A percentile compares a stretch with the other conserved stretches of the same genome.
phyloP scores from a whole-genome alignment of 2,888 invertebrate species.

The Dendrolimus pini region DNA sequence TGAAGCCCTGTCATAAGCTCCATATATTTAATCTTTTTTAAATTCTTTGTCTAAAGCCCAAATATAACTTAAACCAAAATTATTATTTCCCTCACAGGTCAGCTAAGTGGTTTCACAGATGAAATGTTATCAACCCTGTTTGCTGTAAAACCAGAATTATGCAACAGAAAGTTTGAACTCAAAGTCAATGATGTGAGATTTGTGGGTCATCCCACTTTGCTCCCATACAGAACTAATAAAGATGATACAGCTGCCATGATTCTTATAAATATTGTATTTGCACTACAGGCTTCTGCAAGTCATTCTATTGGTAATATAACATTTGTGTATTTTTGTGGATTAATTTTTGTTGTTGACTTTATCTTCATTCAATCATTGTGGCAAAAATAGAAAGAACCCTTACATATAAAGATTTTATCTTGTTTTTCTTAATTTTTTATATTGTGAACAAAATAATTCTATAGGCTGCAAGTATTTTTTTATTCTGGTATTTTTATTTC shows the following conservation, averaged over 20 bases:
- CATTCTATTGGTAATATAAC: constrained; percentile 84
- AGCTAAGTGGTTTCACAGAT: constrained; percentile 86
- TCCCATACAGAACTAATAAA: constrained; percentile 81
- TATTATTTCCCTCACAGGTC: constrained; percentile 40
- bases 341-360: background rate
- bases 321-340: background rate
- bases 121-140: constrained; percentile 92
- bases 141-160: constrained; percentile 93
- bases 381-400: too few species aligned
- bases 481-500: too few species aligned
- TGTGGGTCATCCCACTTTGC: constrained; percentile 93
- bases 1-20: too few species aligned
- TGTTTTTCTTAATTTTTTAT: too few species aligned
- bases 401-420: too few species aligned
- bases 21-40: too few species aligned
- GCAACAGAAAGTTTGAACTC: constrained; percentile 93
- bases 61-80: too few species aligned
- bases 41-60: too few species aligned
- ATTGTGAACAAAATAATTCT: too few species aligned
- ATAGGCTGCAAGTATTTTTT: too few species aligned
- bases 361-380: too few species aligned
- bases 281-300: constrained; percentile 91
- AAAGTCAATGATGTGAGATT: constrained; percentile 97
- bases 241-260: constrained; percentile 83
- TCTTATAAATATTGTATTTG: constrained; percentile 93